phyloP scores from a whole-genome alignment of 2,888 invertebrate species.

The Alviniconcha strummeri region DNA sequence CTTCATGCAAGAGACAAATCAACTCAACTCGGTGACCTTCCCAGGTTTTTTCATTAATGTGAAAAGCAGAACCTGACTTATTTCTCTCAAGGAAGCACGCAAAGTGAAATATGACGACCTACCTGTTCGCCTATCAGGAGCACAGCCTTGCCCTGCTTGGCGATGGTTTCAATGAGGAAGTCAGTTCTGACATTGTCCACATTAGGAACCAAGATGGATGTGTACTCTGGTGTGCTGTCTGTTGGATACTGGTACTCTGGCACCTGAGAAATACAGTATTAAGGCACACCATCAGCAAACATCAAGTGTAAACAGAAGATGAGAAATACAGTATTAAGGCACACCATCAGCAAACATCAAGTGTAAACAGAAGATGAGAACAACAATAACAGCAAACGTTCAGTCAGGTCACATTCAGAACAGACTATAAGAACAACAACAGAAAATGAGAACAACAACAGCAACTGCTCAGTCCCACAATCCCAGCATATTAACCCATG shows the following conservation, averaged over 20 bases:
- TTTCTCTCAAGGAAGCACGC: no score
- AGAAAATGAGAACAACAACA: no score
- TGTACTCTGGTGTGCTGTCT: slow-evolving; percentile 71
- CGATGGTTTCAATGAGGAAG: slow-evolving; percentile 71
- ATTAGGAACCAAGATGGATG: slow-evolving; percentile 72
- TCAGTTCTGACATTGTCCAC: slow-evolving; percentile 73
- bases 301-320: slow-evolving; percentile 28
- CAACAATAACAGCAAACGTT: not conserved
- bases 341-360: not conserved
- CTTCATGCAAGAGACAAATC: no score
- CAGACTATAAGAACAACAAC: no score
- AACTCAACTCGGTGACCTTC: no score
- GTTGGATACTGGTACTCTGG: slow-evolving; percentile 69
- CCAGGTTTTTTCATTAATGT: no score
- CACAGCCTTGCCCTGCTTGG: slow-evolving; percentile 73
- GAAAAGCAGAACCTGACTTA: no score
- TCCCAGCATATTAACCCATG: no score
- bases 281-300: not conserved
- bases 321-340: not conserved
- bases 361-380: slow-evolving; percentile 33
- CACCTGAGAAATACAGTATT: slow-evolving; percentile 52
- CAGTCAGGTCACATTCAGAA: not conserved
- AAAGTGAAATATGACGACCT: not conserved
- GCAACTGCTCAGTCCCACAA: no score
- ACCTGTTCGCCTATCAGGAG: slow-evolving; percentile 74